Conservation (phyloP, 2,797 vertebrate species). For the Psittacula derbiana region DNA sequence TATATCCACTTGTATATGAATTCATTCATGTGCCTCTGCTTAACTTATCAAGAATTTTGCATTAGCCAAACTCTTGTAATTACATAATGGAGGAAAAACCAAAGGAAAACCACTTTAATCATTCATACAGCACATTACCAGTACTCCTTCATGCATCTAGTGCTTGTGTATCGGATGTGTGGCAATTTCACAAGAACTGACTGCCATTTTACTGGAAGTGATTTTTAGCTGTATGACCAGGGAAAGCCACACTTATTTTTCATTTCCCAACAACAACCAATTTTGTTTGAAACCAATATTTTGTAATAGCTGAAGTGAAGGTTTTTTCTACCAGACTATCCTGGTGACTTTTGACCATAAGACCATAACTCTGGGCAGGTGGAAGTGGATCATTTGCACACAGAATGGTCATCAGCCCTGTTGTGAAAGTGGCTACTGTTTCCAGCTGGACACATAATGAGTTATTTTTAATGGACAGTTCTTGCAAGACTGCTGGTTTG, state of each 20-base stretch:
- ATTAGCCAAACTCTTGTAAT: not conserved
- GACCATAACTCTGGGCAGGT: not conserved
- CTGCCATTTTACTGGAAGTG: not conserved
- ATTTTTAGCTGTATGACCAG: not conserved
- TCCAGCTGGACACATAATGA: not conserved
- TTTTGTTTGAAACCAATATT: not conserved
- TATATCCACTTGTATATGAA: not conserved
- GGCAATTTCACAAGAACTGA: slow-evolving; percentile 14
- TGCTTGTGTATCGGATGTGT: not conserved
- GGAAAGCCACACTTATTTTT: not conserved
- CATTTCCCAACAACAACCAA: not conserved
- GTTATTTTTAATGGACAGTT: not conserved
- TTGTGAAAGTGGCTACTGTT: not conserved
- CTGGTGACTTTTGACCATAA: not conserved
- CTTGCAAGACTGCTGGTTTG: not conserved
- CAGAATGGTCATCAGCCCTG: not conserved
- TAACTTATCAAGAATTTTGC: not conserved
- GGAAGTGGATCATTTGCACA: not conserved
- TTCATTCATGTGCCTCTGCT: not conserved
- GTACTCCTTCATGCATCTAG: not conserved
- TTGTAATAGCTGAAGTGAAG: not conserved
- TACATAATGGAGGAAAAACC: not conserved
- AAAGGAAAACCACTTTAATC: not conserved
- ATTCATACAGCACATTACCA: not conserved
- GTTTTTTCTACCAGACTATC: not conserved